Percentiles rank a stretch among this genome's conserved stretches.
phyloP scores from a whole-genome alignment of 2,113 vertebrate genomes.

The Machaerirhynchus nigripectus region DNA sequence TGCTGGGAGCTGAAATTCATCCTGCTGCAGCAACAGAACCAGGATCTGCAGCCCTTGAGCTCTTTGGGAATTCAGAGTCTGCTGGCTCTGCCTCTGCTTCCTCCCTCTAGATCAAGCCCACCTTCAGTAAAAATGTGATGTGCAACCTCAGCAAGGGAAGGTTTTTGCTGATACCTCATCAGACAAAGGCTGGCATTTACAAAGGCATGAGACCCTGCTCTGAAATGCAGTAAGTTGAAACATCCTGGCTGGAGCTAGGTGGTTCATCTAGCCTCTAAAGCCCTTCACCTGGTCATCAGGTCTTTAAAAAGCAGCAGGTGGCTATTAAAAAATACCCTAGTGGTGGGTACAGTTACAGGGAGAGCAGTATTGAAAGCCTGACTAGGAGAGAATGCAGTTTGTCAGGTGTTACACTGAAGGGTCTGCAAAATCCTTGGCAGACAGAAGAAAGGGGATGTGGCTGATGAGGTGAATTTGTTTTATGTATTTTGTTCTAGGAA shows the following conservation, averaged over 20 bases:
- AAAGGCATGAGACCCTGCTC: neutral
- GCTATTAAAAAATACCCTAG: neutral
- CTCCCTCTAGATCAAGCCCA: neutral
- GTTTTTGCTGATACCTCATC: neutral
- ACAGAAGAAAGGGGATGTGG: neutral
- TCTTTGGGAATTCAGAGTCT: neutral
- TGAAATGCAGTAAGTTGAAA: neutral
- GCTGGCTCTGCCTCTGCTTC: neutral
- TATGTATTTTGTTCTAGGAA: neutral
- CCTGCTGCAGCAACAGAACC: neutral
- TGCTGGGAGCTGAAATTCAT: neutral
- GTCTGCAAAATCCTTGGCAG: neutral
- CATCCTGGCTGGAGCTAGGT: neutral
- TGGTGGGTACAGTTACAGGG: neutral
- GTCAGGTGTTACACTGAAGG: neutral
- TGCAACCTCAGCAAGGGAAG: neutral
- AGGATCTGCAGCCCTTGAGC: neutral
- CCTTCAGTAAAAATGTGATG: neutral
- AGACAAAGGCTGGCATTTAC: neutral
- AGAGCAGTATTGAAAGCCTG: neutral
- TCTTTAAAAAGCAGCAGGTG: neutral
- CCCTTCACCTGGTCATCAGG: neutral
- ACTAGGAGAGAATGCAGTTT: neutral
- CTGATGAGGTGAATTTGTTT: constrained; percentile 25
- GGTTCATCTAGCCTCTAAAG: neutral